Percentiles rank a stretch among this genome's conserved stretches.
Evolutionary conservation across 2,888 invertebrate genomes (phyloP).

Genomic region (Tetranychus truncatus): DNA sequence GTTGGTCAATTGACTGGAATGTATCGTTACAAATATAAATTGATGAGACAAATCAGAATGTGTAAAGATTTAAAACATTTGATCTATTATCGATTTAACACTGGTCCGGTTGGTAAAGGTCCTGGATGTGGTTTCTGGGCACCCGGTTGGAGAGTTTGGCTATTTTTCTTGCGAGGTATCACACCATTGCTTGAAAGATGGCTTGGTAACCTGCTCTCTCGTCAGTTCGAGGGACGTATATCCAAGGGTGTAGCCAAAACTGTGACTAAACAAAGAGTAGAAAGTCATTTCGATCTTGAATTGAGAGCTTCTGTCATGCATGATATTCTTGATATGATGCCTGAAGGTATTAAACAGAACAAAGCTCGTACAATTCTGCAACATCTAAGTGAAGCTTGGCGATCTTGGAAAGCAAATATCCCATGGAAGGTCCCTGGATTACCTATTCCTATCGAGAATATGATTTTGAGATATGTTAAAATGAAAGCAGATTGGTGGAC

Average conservation of each 20-base stretch:
- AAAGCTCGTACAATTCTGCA: slow-evolving; percentile 96
- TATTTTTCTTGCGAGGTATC: slow-evolving; percentile 98
- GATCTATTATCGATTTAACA: slow-evolving; percentile 96
- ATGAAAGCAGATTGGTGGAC: slow-evolving; percentile 99
- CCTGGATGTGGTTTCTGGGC: slow-evolving; percentile 98
- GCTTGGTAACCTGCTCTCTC: slow-evolving; percentile 93
- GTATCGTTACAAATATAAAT: slow-evolving; percentile 96
- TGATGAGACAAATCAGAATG: slow-evolving; percentile 98
- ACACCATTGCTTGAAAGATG: slow-evolving; percentile 92
- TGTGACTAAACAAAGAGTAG: slow-evolving; percentile 96
- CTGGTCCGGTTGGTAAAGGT: slow-evolving; percentile 93
- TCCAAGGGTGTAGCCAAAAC: slow-evolving; percentile 99
- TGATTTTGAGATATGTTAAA: slow-evolving; percentile 97
- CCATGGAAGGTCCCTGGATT: slow-evolving; percentile 99
- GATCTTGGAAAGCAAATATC: slow-evolving; percentile 99
- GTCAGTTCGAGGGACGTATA: slow-evolving; percentile 97
- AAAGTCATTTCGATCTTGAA: slow-evolving; percentile 97
- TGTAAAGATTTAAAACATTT: slow-evolving; percentile 99
- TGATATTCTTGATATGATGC: slow-evolving; percentile 99
- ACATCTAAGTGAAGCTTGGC: slow-evolving; percentile 96
- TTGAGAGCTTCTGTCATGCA: slow-evolving; percentile 77
- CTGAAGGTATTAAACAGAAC: slow-evolving; percentile 98
- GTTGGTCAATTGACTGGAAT: slow-evolving; percentile 98
- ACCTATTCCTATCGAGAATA: slow-evolving; percentile 97
- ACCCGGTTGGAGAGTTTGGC: slow-evolving; percentile 97